Conservation (phyloP, 53 echinoderm and acorn worm species). For the Holothuria leucospilota region DNA sequence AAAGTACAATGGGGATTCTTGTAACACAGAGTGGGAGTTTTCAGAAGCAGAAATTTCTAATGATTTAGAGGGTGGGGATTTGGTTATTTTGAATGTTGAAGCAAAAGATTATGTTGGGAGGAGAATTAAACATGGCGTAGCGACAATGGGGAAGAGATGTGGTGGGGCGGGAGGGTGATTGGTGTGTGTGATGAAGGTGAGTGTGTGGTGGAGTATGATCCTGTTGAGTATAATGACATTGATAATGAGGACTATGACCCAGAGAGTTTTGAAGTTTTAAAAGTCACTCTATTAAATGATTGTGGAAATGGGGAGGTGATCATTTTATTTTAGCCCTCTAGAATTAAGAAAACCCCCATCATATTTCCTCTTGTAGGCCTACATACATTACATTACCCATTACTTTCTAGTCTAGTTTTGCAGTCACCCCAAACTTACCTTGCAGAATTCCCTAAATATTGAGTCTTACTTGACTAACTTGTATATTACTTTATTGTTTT, state of each 20-base stretch:
- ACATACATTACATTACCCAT: too few relatives aligned
- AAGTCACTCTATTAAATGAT: background rate
- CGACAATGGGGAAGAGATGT: conserved; percentile 31
- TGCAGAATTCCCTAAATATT: too few relatives aligned
- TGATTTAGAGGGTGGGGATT: conserved; percentile 40
- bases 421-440: too few relatives aligned
- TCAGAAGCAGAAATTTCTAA: conserved; percentile 23
- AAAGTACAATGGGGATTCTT: conserved; percentile 31
- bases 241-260: background rate
- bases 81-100: conserved; percentile 28
- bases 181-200: background rate
- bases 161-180: conserved; percentile 37
- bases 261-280: background rate
- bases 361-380: too few relatives aligned
- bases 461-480: too few relatives aligned
- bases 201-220: conserved; percentile 20
- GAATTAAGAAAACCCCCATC: too few relatives aligned
- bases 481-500: too few relatives aligned
- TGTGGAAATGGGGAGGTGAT: background rate
- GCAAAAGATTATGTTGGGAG: conserved; percentile 36
- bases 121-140: conserved; percentile 41
- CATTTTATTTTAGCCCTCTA: background rate
- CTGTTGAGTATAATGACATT: background rate
- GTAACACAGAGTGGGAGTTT: conserved; percentile 31
- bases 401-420: too few relatives aligned